phyloP scores from a whole-genome alignment of 1,140 invertebrate genomes.

The Drosophila willistoni region DNA sequence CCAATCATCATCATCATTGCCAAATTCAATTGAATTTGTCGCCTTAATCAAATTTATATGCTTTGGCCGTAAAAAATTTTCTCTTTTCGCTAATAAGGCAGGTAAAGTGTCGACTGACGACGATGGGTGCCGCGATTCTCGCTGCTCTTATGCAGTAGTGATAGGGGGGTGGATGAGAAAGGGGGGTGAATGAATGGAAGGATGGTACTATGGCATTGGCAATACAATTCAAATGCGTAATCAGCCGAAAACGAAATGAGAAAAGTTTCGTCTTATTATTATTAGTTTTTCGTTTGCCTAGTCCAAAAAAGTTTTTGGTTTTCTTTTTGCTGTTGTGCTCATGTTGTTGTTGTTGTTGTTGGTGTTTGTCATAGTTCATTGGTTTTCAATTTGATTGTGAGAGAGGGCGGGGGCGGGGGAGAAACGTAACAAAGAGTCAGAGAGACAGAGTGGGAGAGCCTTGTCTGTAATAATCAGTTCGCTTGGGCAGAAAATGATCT shows the following conservation, averaged over 20 bases:
- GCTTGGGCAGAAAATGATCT: slow-evolving; percentile 65
- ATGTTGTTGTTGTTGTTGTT: slow-evolving; percentile 20
- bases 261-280: slow-evolving; percentile 82
- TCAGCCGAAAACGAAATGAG: slow-evolving; percentile 77
- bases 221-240: slow-evolving; percentile 80
- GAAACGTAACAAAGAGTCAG: no score
- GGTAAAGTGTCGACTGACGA: slow-evolving; percentile 19
- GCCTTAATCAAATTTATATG: slow-evolving; percentile 61
- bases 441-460: slow-evolving; percentile 33
- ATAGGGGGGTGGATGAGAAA: background rate
- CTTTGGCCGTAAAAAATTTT: slow-evolving; percentile 53
- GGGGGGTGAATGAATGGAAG: slow-evolving; percentile 6
- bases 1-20: slow-evolving; percentile 64
- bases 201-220: background rate
- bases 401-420: no score
- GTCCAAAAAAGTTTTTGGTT: slow-evolving; percentile 50
- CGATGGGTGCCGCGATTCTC: background rate
- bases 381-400: slow-evolving; percentile 81
- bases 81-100: slow-evolving; percentile 45
- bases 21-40: slow-evolving; percentile 80
- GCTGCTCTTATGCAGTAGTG: background rate
- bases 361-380: slow-evolving; percentile 80
- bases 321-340: slow-evolving; percentile 22
- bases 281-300: slow-evolving; percentile 71
- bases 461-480: slow-evolving; percentile 79